phyloP scores from a whole-genome alignment of 2,888 invertebrate species.

The Allophyes oxyacanthae region DNA sequence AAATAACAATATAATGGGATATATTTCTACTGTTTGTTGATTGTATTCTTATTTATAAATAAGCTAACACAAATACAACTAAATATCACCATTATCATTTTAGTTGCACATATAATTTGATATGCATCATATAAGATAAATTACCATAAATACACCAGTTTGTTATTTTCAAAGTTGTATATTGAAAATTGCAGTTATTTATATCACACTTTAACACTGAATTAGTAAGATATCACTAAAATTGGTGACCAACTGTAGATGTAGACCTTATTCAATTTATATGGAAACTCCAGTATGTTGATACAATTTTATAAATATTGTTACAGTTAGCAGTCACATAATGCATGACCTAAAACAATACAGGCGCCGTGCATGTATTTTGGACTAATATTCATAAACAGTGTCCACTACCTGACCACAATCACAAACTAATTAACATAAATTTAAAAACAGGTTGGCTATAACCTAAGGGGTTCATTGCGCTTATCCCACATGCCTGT shows the following conservation, averaged over 20 bases:
- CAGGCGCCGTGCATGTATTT: constrained; percentile 25
- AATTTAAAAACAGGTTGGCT: constrained; percentile 71
- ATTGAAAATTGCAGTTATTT: not conserved
- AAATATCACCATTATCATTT: no score
- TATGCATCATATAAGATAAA: no score
- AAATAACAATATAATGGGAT: no score
- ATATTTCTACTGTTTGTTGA: no score
- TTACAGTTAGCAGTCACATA: constrained; percentile 37
- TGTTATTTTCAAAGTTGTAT: constrained; percentile 1
- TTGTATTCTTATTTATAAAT: no score
- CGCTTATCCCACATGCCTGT: constrained; percentile 79
- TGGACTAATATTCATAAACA: constrained; percentile 38
- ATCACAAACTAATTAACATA: constrained; percentile 69
- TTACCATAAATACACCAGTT: constrained; percentile 18
- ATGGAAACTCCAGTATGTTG: constrained; percentile 38
- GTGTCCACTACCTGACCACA: constrained; percentile 49
- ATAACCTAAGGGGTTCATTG: constrained; percentile 80
- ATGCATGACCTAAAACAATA: constrained; percentile 30
- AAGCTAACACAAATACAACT: no score
- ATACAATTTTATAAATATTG: constrained; percentile 46
- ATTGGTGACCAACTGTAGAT: constrained; percentile 26
- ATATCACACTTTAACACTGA: constrained; percentile 6
- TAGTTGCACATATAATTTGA: no score
- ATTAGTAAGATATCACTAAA: constrained; percentile 11
- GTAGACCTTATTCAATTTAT: constrained; percentile 30